Evolutionary conservation across 2,888 invertebrate genomes (phyloP).

Genomic region (Macropis europaea): DNA sequence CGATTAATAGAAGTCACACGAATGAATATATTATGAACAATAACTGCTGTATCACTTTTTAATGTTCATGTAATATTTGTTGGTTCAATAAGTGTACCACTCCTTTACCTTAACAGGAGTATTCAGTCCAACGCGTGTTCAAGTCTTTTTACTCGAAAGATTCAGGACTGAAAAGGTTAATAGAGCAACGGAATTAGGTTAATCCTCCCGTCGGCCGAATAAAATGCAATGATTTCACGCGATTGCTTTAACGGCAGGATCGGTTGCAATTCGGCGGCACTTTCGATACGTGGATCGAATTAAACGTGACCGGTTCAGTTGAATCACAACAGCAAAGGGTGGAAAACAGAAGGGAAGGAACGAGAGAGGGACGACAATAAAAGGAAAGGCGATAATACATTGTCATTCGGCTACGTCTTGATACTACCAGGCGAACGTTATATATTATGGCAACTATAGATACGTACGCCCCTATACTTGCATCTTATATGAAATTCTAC

Average conservation of each 20-base stretch:
- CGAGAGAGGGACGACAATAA: conserved; percentile 32
- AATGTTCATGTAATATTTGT: too few species aligned
- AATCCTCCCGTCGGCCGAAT: not conserved
- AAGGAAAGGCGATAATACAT: conserved; percentile 71
- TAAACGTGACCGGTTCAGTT: conserved; percentile 57
- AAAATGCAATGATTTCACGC: not conserved
- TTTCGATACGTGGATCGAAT: conserved; percentile 55
- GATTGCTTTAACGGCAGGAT: not conserved
- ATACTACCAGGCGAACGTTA: conserved; percentile 64
- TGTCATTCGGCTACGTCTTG: conserved; percentile 73
- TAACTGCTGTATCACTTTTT: too few species aligned
- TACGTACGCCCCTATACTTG: conserved; percentile 4
- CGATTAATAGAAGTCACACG: too few species aligned
- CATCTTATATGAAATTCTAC: conserved; percentile 22
- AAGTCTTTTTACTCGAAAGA: too few species aligned
- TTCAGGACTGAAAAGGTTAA: conserved; percentile 2
- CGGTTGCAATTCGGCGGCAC: not conserved
- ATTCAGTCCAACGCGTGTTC: too few species aligned
- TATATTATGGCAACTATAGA: conserved; percentile 62
- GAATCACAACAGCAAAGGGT: conserved; percentile 37
- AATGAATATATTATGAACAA: too few species aligned
- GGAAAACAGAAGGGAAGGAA: conserved; percentile 2
- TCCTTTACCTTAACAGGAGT: too few species aligned
- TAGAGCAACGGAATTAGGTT: not conserved
- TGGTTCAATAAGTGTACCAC: too few species aligned